A percentile compares a stretch with the other conserved stretches of the same genome.
phyloP scores from a whole-genome alignment of 2,888 invertebrate species.

The Drosophila kuntzei region DNA sequence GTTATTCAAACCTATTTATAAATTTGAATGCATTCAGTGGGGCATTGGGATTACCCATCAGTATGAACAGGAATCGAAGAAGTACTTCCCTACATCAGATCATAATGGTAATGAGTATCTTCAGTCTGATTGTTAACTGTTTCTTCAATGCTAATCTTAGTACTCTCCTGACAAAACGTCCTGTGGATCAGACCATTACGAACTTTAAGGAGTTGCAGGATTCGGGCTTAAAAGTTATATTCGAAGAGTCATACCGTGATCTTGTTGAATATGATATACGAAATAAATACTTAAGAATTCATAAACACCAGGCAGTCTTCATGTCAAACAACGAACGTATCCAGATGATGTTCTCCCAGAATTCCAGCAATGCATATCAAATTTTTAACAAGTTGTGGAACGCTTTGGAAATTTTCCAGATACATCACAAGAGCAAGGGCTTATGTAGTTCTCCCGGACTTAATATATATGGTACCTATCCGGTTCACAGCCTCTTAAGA shows the following conservation, averaged over 20 bases:
- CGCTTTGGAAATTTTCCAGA: not conserved
- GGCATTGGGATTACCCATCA: slow-evolving; percentile 36
- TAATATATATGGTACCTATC: not conserved
- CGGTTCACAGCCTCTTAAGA: not conserved
- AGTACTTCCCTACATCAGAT: slow-evolving; percentile 37
- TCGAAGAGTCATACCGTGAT: not conserved
- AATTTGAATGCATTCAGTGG: slow-evolving; percentile 33
- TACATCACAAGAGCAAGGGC: not conserved
- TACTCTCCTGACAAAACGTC: slow-evolving; percentile 37
- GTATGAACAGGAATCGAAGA: slow-evolving; percentile 1
- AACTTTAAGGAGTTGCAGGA: slow-evolving; percentile 26
- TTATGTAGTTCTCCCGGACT: not conserved
- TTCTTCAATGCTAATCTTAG: slow-evolving; percentile 53
- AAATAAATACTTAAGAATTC: not conserved
- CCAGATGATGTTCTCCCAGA: not conserved
- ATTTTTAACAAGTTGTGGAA: not conserved
- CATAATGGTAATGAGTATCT: slow-evolving; percentile 36
- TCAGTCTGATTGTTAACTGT: slow-evolving; percentile 41
- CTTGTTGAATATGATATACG: not conserved
- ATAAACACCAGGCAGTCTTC: not conserved
- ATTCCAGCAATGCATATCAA: not conserved
- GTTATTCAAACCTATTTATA: slow-evolving; percentile 14
- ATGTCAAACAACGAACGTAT: not conserved
- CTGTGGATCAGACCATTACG: slow-evolving; percentile 1
- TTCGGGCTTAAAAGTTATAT: slow-evolving; percentile 20